These are phyloP conservation scores for Melanocharis versteri DNA, from an alignment of 2,113 vertebrate genomes.

Conservation along the genomic window DNA sequence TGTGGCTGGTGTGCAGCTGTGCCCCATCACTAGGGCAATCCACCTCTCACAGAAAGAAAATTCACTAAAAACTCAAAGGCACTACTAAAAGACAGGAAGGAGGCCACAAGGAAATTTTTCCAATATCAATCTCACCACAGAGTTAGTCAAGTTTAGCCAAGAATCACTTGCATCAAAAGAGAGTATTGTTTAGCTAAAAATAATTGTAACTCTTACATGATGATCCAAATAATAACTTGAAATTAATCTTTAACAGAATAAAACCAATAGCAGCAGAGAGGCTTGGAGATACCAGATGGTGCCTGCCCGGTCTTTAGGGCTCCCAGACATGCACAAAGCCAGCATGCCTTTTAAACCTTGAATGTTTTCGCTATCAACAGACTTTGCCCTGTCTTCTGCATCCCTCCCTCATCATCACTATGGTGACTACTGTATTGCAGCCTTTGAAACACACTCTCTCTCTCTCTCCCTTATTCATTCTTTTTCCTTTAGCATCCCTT, in stretches of 20 bases:
- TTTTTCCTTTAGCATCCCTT: not conserved
- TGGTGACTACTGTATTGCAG: slow-evolving; percentile 19
- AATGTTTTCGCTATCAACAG: not conserved
- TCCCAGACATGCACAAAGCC: not conserved
- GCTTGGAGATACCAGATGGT: not conserved
- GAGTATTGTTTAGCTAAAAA: not conserved
- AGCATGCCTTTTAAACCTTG: slow-evolving; percentile 5
- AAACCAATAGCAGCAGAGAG: not conserved
- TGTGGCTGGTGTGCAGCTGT: not conserved
- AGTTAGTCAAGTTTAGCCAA: not conserved
- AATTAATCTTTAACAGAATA: not conserved
- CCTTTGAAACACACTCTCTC: not conserved
- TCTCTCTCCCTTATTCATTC: not conserved
- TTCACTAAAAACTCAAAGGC: not conserved
- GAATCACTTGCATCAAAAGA: not conserved
- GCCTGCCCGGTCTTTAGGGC: not conserved
- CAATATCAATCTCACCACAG: not conserved
- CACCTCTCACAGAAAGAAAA: not conserved
- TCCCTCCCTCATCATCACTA: slow-evolving; percentile 15
- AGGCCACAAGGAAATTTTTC: not conserved
- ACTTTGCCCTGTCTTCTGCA: not conserved
- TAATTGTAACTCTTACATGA: not conserved
- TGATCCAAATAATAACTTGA: not conserved
- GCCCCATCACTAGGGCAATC: not conserved
- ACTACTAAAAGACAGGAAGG: not conserved